Evolutionary conservation across 2,888 invertebrate species (phyloP), one percentile per base, ranked within the genome.

Genomic region (Aquatica leii): DNA sequence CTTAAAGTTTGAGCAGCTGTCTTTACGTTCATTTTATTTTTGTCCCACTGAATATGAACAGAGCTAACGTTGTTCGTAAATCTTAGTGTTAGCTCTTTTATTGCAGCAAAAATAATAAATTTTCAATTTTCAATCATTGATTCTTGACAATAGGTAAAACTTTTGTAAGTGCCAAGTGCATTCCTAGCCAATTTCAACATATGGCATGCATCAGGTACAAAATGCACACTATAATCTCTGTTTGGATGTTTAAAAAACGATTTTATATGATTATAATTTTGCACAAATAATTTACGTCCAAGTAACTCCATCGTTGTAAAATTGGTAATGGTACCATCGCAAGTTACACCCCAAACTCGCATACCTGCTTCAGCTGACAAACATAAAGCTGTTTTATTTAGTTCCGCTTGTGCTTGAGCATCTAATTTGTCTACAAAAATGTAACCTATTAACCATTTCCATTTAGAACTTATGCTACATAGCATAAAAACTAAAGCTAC

Each of bases 161-260:
- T 24, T 43, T 48, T 49, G 40, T 54, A 60, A n/a, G 55, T 54
- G 14, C 48, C 64, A 20, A 64, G 49, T 14, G 54, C 50, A 51
- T 62, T 62, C 35, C 62, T 48, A 17, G 57, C 58, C 35, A 62
- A 41, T 41, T 62, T 51, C n/a, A 64, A 37, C 50, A 46, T 59
- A 50, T 64, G 54, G 37, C 64, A 58, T 9, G 55, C 64, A 64
- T 64, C 64, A 20, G 64, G 53, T 40, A 64, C 34, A 31, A 53
- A 64, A 59, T 53, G 54, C 18, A 63, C 48, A 40, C 54, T 49
- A 34, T 53, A 48, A 14, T 63, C 49, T 48, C 24, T 40, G 12
- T 12, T 55, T 21, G 46, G 49, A 59, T 59, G 54, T n/a, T 64
- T 64, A 15, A 64, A 64, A 41, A 49, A 24, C 21, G 24, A 31